Evolutionary conservation across 2,888 invertebrate species (phyloP).

Genomic region (Agrochola litura): DNA sequence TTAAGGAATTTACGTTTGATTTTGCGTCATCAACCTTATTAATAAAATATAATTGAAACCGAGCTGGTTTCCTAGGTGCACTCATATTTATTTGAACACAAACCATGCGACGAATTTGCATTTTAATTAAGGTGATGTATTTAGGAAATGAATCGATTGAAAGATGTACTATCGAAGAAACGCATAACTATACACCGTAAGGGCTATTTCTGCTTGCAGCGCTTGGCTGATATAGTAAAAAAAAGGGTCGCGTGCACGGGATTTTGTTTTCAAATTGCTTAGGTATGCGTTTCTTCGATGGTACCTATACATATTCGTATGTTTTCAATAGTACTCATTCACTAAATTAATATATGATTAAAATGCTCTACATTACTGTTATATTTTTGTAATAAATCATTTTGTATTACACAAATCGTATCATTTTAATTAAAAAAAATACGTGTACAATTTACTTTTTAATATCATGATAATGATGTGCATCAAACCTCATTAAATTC

Average conservation of each 20-base stretch:
- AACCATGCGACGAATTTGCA: not conserved
- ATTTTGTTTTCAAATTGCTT: too few species aligned
- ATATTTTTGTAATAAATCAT: constrained; percentile 80
- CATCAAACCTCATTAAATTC: constrained; percentile 6
- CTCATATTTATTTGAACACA: not conserved
- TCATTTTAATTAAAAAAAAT: constrained; percentile 83
- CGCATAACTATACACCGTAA: too few species aligned
- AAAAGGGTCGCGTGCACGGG: too few species aligned
- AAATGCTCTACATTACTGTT: constrained; percentile 71
- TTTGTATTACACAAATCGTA: constrained; percentile 45
- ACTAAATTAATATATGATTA: constrained; percentile 52
- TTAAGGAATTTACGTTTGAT: not conserved
- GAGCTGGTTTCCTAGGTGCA: not conserved
- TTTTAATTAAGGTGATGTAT: too few species aligned
- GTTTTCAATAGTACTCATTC: too few species aligned
- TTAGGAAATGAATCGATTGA: not conserved
- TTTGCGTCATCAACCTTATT: not conserved
- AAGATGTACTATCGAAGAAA: too few species aligned
- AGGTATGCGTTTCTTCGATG: too few species aligned
- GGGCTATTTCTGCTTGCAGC: too few species aligned
- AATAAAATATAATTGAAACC: not conserved
- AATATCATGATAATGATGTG: constrained; percentile 16
- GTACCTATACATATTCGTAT: not conserved
- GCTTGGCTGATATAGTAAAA: too few species aligned
- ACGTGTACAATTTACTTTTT: constrained; percentile 20